Percentiles rank a stretch among this genome's conserved stretches.
These are phyloP conservation scores for Callorhinus ursinus DNA, from an alignment of 2,113 vertebrate species.

Conservation along the genomic window DNA sequence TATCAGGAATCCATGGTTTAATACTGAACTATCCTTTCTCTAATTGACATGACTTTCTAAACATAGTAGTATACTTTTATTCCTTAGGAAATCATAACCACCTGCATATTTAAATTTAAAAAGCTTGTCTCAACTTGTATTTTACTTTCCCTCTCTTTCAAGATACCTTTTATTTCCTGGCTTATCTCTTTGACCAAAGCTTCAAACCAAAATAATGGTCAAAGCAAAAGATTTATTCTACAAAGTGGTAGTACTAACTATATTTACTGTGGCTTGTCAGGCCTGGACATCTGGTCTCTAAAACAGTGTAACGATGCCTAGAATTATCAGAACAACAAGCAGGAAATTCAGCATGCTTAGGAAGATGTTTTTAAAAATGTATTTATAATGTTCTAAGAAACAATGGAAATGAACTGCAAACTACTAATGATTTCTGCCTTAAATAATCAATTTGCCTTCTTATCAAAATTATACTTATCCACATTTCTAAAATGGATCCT, in stretches of 20 bases:
- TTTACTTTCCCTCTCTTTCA: not conserved
- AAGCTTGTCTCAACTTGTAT: not conserved
- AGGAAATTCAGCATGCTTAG: not conserved
- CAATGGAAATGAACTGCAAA: not conserved
- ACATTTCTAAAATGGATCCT: slow-evolving; percentile 1
- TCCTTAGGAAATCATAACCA: not conserved
- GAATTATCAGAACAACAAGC: not conserved
- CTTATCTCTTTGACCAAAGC: not conserved
- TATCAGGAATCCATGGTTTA: not conserved
- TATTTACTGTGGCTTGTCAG: not conserved
- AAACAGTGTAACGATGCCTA: not conserved
- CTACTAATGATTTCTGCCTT: not conserved
- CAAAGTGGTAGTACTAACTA: not conserved
- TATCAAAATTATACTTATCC: not conserved
- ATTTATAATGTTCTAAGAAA: not conserved
- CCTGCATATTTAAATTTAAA: not conserved
- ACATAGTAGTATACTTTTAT: not conserved
- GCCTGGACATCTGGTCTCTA: not conserved
- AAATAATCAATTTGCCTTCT: not conserved
- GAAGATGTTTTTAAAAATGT: not conserved
- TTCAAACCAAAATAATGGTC: not conserved
- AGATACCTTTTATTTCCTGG: not conserved
- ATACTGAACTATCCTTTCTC: not conserved
- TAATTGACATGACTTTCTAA: not conserved
- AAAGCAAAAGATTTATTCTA: not conserved